These are phyloP conservation scores for Meteorus cinctellus DNA, from an alignment of 2,888 invertebrate genomes.

Conservation along the genomic window DNA sequence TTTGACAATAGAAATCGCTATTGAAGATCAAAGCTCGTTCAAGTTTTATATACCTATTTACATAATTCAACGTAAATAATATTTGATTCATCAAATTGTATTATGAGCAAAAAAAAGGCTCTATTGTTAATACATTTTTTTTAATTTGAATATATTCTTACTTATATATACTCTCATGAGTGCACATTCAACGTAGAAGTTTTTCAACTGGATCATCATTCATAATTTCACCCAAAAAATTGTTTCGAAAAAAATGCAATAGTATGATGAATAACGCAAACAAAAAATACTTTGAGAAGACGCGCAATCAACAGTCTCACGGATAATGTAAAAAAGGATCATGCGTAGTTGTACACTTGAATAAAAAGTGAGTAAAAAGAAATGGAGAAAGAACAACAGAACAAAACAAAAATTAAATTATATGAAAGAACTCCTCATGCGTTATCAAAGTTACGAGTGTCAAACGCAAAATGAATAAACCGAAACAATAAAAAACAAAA, in stretches of 20 bases:
- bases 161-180: neutral
- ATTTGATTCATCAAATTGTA: neutral
- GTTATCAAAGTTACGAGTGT: neutral
- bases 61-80: neutral
- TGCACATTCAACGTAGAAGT: neutral
- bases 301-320: slow-evolving; percentile 35
- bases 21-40: slow-evolving; percentile 33
- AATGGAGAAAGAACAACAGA: slow-evolving; percentile 2
- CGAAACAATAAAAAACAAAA: neutral
- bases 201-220: too few relatives aligned
- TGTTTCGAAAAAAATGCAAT: too few relatives aligned
- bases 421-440: too few relatives aligned
- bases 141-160: neutral
- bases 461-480: neutral
- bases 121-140: neutral
- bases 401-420: neutral
- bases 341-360: neutral
- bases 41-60: slow-evolving; percentile 30
- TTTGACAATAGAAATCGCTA: slow-evolving; percentile 30
- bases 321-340: slow-evolving; percentile 18
- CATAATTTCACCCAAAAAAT: neutral
- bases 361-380: slow-evolving; percentile 9
- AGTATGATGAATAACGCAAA: too few relatives aligned
- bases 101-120: neutral
- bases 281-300: slow-evolving; percentile 24